Evolutionary conservation across 2,113 vertebrate genomes (phyloP).

Genomic region (Anas platyrhynchos): DNA sequence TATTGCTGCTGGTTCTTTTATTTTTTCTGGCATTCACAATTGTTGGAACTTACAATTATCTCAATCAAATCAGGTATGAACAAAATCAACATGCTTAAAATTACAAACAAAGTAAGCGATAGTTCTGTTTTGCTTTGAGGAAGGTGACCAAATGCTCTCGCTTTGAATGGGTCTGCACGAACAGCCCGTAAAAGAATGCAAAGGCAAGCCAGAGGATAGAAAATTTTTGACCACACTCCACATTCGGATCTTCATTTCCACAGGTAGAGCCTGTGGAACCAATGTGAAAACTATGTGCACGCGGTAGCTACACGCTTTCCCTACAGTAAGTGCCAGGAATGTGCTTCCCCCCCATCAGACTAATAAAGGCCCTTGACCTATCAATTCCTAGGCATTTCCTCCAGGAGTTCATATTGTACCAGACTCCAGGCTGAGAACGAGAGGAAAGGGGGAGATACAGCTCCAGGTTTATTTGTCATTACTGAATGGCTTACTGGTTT

Average conservation of each 20-base stretch:
- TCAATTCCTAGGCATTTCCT: constrained; percentile 87
- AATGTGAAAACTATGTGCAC: not conserved
- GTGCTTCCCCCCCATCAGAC: constrained; percentile 55
- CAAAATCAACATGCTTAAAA: constrained; percentile 4
- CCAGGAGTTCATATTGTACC: constrained; percentile 71
- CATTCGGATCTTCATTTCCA: not conserved
- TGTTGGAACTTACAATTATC: not conserved
- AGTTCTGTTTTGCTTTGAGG: not conserved
- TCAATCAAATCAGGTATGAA: constrained; percentile 21
- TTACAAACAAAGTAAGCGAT: not conserved
- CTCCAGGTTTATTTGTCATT: constrained; percentile 82
- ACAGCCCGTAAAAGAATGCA: not conserved
- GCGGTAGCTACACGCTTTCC: constrained; percentile 11
- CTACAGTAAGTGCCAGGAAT: constrained; percentile 45
- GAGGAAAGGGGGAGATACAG: constrained; percentile 54
- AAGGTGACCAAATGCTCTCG: not conserved
- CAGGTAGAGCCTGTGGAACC: not conserved
- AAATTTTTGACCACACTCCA: not conserved
- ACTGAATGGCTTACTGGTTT: constrained; percentile 79
- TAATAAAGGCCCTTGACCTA: constrained; percentile 80
- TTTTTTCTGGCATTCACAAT: constrained; percentile 21
- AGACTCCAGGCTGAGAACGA: constrained; percentile 66
- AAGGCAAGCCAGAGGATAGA: not conserved
- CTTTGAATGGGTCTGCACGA: not conserved
- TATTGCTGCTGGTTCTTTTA: not conserved